These are phyloP conservation scores for Acanthochromis polyacanthus DNA, from an alignment of 2,113 vertebrate species.

Conservation along the genomic window DNA sequence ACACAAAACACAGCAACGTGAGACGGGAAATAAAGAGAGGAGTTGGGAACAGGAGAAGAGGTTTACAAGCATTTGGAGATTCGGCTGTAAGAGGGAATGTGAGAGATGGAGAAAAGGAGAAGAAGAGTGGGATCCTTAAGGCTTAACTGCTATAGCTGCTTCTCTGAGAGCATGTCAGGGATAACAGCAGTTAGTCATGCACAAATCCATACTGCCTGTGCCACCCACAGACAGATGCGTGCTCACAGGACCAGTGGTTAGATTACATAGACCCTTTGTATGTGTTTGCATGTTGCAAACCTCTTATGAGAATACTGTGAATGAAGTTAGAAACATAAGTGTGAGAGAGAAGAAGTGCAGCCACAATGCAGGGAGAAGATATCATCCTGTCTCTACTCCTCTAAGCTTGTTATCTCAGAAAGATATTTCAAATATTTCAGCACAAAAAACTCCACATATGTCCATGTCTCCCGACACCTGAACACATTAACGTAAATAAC, in stretches of 20 bases:
- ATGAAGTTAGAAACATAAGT: not conserved
- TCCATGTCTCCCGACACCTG: not conserved
- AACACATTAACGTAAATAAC: conserved; percentile 9
- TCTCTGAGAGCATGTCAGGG: conserved; percentile 48
- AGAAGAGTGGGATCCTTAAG: conserved; percentile 43
- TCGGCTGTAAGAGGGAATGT: conserved; percentile 15
- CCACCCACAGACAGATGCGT: conserved; percentile 33
- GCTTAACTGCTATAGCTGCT: conserved; percentile 56
- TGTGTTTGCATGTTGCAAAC: conserved; percentile 19
- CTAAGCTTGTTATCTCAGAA: not conserved
- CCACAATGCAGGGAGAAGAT: not conserved
- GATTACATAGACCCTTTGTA: not conserved
- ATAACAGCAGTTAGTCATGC: conserved; percentile 65
- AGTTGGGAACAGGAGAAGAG: conserved; percentile 6
- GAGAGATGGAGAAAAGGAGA: conserved; percentile 34
- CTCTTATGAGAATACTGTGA: not conserved
- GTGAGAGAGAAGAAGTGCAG: not conserved
- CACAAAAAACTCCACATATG: not conserved
- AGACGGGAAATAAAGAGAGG: conserved; percentile 46
- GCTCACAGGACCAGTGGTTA: conserved; percentile 37
- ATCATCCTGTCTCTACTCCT: not conserved
- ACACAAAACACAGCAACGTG: conserved; percentile 17
- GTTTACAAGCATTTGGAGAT: conserved; percentile 29
- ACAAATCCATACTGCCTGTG: conserved; percentile 56
- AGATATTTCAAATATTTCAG: not conserved